Percentiles rank a stretch among this genome's conserved stretches.
Evolutionary conservation across 1,140 invertebrate genomes (phyloP).

Genomic region (Portunus trituberculatus): DNA sequence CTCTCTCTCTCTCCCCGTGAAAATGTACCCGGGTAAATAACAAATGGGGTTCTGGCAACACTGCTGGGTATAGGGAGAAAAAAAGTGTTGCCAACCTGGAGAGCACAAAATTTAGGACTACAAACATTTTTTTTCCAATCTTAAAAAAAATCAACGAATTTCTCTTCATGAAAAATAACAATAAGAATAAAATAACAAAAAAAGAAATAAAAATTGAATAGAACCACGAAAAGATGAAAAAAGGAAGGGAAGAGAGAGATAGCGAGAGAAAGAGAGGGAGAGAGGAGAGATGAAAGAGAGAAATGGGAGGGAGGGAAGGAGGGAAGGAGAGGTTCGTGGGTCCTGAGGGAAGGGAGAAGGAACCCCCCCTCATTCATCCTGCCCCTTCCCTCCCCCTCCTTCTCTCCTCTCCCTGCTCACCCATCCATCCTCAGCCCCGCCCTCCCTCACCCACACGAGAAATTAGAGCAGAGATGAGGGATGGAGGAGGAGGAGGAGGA

Average conservation of each 20-base stretch:
- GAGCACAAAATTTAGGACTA: too few species aligned
- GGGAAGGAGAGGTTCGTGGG: background rate
- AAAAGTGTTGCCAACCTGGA: background rate
- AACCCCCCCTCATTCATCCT: background rate
- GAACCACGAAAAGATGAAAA: too few species aligned
- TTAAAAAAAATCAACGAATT: too few species aligned
- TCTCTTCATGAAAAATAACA: too few species aligned
- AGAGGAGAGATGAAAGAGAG: background rate
- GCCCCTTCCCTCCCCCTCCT: background rate
- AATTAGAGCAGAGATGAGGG: conserved; percentile 7
- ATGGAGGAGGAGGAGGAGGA: background rate
- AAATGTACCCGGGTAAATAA: background rate
- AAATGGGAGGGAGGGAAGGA: background rate
- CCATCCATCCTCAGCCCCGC: background rate
- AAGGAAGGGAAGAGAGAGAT: background rate
- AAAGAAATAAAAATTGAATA: too few species aligned
- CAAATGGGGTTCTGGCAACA: background rate
- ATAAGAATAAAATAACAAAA: too few species aligned
- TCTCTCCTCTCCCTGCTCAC: background rate
- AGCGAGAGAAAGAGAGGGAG: background rate
- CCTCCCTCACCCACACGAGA: background rate
- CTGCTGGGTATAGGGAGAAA: background rate
- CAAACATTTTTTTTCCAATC: too few species aligned
- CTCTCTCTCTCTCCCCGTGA: too few species aligned
- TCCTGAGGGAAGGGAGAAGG: background rate